Conservation (phyloP, 2,797 vertebrate species). For the Gephyroberyx darwinii region DNA sequence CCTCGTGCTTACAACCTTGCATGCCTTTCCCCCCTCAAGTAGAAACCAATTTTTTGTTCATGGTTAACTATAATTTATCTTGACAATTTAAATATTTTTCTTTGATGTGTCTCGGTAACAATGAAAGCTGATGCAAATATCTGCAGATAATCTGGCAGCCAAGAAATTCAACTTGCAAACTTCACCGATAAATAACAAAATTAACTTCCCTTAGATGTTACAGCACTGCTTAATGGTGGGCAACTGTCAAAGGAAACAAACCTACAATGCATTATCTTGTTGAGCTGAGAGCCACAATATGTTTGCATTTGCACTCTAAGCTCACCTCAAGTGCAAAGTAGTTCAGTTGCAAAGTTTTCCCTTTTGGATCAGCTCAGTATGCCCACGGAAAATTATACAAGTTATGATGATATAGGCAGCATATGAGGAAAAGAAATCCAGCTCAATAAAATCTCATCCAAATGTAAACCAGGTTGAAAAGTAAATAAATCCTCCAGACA, state of each 20-base stretch:
- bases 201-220: slow-evolving; percentile 3
- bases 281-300: slow-evolving; percentile 36
- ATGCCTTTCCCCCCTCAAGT: neutral
- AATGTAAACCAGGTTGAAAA: neutral
- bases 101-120: neutral
- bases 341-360: neutral
- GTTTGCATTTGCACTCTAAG: slow-evolving; percentile 10
- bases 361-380: slow-evolving; percentile 15
- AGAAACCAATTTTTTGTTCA: neutral
- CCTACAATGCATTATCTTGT: slow-evolving; percentile 17
- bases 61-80: neutral
- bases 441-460: neutral
- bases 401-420: neutral
- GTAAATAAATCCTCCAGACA: slow-evolving; percentile 18
- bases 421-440: neutral
- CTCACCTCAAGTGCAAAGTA: neutral
- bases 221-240: slow-evolving; percentile 12
- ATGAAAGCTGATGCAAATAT: neutral
- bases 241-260: slow-evolving; percentile 12
- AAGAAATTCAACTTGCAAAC: slow-evolving; percentile 44
- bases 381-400: neutral
- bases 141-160: slow-evolving; percentile 20
- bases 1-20: slow-evolving; percentile 11
- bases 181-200: slow-evolving; percentile 49
- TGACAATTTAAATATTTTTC: neutral